phyloP scores from a whole-genome alignment of 1,140 invertebrate species.

The Littorina saxatilis region DNA sequence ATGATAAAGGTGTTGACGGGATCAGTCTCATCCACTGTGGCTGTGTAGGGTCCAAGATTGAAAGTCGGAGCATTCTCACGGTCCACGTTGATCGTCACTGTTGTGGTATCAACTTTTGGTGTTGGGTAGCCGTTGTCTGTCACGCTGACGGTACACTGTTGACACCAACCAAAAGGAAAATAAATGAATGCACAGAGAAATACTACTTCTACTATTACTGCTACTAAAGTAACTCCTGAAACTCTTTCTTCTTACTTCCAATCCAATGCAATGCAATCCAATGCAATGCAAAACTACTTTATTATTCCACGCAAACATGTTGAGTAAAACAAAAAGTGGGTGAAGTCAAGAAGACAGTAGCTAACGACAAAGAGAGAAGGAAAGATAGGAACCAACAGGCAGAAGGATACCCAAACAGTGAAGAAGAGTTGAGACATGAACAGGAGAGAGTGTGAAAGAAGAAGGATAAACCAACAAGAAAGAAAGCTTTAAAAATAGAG shows the following conservation, averaged over 20 bases:
- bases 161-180: background rate
- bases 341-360: background rate
- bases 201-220: too few species aligned
- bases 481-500: background rate
- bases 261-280: too few species aligned
- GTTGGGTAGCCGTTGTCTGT: constrained; percentile 48
- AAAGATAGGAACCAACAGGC: background rate
- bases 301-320: too few species aligned
- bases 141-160: constrained; percentile 45
- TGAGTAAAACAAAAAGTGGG: background rate
- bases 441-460: background rate
- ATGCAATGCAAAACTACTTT: too few species aligned
- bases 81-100: constrained; percentile 38
- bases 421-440: background rate
- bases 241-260: too few species aligned
- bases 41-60: background rate
- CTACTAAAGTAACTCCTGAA: too few species aligned
- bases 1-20: constrained; percentile 33
- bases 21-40: constrained; percentile 42
- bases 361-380: background rate
- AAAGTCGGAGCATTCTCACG: constrained; percentile 42
- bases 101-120: constrained; percentile 37
- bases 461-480: background rate
- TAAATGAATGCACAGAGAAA: too few species aligned
- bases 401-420: too few species aligned